phyloP scores from a whole-genome alignment of 2,888 invertebrate species.

The Agrypnus murinus region DNA sequence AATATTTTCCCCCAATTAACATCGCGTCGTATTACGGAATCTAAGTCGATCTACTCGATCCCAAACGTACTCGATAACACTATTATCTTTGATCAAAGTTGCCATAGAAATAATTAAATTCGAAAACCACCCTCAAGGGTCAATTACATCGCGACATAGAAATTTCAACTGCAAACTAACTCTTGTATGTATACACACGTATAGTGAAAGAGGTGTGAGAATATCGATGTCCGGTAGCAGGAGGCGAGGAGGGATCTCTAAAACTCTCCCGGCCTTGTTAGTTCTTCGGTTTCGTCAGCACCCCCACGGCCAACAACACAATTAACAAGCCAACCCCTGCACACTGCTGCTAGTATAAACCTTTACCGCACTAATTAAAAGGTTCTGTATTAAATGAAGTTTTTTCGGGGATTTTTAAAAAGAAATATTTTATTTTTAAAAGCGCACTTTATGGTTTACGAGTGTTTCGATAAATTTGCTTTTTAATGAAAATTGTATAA shows the following conservation, averaged over 20 bases:
- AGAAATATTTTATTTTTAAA: too few relatives aligned
- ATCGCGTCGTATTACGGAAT: too few relatives aligned
- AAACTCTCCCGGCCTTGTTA: slow-evolving; percentile 39
- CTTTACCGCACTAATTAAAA: slow-evolving; percentile 53
- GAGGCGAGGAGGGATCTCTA: slow-evolving; percentile 31
- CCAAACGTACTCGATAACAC: too few relatives aligned
- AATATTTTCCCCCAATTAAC: too few relatives aligned
- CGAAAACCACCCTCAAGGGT: too few relatives aligned
- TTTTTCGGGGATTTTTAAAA: too few relatives aligned
- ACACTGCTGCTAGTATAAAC: slow-evolving; percentile 53
- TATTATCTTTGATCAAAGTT: too few relatives aligned
- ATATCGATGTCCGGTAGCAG: slow-evolving; percentile 38
- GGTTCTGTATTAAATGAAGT: slow-evolving; percentile 12
- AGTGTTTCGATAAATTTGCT: neutral
- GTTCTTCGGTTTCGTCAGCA: slow-evolving; percentile 41
- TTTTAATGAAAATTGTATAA: too few relatives aligned
- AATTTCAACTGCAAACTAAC: slow-evolving; percentile 46
- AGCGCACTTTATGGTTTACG: slow-evolving; percentile 11
- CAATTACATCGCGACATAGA: too few relatives aligned
- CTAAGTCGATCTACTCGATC: too few relatives aligned
- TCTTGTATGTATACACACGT: slow-evolving; percentile 54
- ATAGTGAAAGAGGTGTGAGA: slow-evolving; percentile 45
- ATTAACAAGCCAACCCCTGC: slow-evolving; percentile 54
- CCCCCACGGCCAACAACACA: slow-evolving; percentile 54
- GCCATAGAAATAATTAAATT: too few relatives aligned